Percentiles rank a stretch among this genome's conserved stretches.
phyloP scores from a whole-genome alignment of 2,888 invertebrate genomes.

The Macrophya alboannulata region DNA sequence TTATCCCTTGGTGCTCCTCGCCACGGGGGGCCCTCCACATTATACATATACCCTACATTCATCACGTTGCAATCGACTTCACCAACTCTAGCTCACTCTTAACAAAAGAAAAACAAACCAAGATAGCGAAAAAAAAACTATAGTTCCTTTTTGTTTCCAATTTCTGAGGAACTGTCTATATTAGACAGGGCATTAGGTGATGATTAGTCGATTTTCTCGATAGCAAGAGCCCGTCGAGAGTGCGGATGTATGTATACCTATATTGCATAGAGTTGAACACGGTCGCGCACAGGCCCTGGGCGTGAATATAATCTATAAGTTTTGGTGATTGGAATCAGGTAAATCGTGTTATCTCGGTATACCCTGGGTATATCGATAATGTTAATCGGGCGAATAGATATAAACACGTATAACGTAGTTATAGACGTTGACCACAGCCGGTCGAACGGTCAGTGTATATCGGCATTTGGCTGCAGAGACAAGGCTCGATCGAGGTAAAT shows the following conservation, averaged over 20 bases:
- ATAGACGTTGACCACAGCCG: constrained; percentile 47
- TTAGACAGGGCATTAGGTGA: background rate
- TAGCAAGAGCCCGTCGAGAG: background rate
- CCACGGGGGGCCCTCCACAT: background rate
- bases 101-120: background rate
- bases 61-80: background rate
- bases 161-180: background rate
- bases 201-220: background rate
- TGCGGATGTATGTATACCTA: background rate
- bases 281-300: background rate
- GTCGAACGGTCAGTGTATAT: background rate
- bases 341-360: constrained; percentile 2
- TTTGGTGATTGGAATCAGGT: background rate
- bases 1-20: constrained; percentile 4
- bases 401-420: background rate
- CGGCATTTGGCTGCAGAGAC: background rate
- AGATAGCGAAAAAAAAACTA: background rate
- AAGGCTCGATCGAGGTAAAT: constrained; percentile 37
- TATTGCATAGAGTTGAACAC: background rate
- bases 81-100: background rate
- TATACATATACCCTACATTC: background rate
- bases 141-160: too few relatives aligned
- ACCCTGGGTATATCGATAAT: constrained; percentile 28
- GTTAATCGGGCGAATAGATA: background rate
- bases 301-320: background rate